Percentiles rank a stretch among this genome's conserved stretches.
Conservation (phyloP, 2,797 vertebrate genomes). For the Diplodus puntazzo region DNA sequence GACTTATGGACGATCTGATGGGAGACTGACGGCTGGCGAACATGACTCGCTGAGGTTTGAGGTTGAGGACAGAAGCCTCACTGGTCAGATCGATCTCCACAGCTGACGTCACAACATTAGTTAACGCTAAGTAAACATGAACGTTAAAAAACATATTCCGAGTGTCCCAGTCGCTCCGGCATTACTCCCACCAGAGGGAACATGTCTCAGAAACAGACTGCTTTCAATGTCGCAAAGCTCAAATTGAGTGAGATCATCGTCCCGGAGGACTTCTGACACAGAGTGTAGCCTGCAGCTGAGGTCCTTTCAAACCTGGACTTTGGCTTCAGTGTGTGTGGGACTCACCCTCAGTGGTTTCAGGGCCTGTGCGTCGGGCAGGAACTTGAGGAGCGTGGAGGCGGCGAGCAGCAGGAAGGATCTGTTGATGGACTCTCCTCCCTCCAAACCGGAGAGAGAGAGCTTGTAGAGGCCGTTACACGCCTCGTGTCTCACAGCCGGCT, state of each 20-base stretch:
- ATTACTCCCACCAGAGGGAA: conserved; percentile 26
- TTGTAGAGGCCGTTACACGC: conserved; percentile 98
- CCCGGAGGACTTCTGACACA: conserved; percentile 46
- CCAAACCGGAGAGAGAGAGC: conserved; percentile 95
- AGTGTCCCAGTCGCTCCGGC: conserved; percentile 37
- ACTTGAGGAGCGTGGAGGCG: conserved; percentile 96
- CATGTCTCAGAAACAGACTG: conserved; percentile 33
- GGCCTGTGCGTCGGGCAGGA: conserved; percentile 97
- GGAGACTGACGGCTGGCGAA: too few species aligned
- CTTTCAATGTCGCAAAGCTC: conserved; percentile 53
- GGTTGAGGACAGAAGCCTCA: too few species aligned
- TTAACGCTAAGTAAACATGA: too few species aligned
- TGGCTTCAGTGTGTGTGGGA: neutral
- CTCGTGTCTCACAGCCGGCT: conserved; percentile 97
- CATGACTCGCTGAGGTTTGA: too few species aligned
- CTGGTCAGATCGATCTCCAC: too few species aligned
- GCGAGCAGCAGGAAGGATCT: conserved; percentile 96
- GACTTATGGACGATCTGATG: too few species aligned
- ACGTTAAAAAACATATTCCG: neutral
- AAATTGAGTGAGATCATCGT: conserved; percentile 60
- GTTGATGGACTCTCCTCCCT: conserved; percentile 97
- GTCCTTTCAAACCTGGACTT: neutral
- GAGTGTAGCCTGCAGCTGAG: conserved; percentile 45
- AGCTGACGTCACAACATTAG: too few species aligned
- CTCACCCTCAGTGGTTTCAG: conserved; percentile 94